A percentile compares a stretch with the other conserved stretches of the same genome.
Conservation (phyloP, 2,888 invertebrate genomes). For the Hemicrepidius hirtus region DNA sequence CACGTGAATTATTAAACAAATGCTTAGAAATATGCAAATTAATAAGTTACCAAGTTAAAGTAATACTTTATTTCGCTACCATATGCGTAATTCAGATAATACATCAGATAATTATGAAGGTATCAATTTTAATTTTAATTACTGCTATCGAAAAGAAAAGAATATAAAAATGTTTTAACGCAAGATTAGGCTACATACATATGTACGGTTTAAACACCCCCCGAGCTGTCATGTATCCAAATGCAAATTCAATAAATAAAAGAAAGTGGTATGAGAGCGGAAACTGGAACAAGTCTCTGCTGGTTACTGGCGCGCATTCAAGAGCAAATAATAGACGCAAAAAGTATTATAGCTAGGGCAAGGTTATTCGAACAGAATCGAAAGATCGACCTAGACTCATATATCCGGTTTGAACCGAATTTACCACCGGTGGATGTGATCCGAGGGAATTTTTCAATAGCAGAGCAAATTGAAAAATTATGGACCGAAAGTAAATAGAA, state of each 20-base stretch:
- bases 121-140: no score
- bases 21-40: no score
- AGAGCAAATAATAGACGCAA: slow-evolving; percentile 24
- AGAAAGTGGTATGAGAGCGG: background rate
- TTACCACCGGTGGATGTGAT: background rate
- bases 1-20: no score
- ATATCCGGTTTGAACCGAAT: slow-evolving; percentile 11
- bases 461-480: slow-evolving; percentile 6
- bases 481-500: background rate
- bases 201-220: no score
- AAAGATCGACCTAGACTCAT: slow-evolving; percentile 4
- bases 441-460: background rate
- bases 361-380: slow-evolving; percentile 21
- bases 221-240: no score
- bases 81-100: no score
- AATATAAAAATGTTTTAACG: no score
- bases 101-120: no score
- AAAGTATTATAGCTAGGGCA: slow-evolving; percentile 13
- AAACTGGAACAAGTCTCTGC: slow-evolving; percentile 14
- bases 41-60: no score
- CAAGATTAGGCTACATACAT: no score
- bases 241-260: background rate
- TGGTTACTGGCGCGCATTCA: slow-evolving; percentile 12
- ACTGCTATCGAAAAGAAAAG: no score
- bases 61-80: no score